Percentiles rank a stretch among this genome's conserved stretches.
phyloP scores from a whole-genome alignment of 2,888 invertebrate species.

The Agapostemon virescens region DNA sequence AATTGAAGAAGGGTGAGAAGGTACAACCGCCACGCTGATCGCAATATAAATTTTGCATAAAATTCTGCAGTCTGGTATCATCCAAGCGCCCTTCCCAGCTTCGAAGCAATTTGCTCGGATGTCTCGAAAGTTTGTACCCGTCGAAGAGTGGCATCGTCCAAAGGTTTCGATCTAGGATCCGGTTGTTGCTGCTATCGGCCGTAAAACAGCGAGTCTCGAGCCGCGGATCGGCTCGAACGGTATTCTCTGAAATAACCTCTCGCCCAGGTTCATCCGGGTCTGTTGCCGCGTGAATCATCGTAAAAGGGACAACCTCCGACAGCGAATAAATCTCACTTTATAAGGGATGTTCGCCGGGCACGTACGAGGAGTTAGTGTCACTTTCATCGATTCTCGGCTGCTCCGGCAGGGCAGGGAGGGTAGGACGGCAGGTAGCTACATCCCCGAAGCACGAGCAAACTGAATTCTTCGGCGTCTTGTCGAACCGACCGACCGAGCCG shows the following conservation, averaged over 20 bases:
- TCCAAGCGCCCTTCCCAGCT: neutral
- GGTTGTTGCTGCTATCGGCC: neutral
- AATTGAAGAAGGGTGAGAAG: no score
- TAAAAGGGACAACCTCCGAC: constrained; percentile 32
- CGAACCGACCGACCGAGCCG: neutral
- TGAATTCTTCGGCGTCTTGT: constrained; percentile 22
- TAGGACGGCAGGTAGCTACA: neutral
- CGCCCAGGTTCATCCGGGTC: constrained; percentile 1
- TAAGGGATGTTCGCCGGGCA: constrained; percentile 45
- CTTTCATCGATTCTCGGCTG: constrained; percentile 49
- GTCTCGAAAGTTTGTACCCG: neutral
- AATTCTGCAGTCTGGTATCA: no score
- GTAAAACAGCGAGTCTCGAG: neutral
- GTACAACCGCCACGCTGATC: no score
- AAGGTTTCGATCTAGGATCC: neutral
- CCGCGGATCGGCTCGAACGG: neutral
- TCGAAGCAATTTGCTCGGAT: neutral
- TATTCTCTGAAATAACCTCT: constrained; percentile 11
- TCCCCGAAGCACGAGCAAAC: constrained; percentile 25
- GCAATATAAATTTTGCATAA: no score
- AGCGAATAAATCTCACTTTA: constrained; percentile 54
- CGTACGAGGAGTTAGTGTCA: constrained; percentile 59
- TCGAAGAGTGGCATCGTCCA: neutral
- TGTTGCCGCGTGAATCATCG: constrained; percentile 35
- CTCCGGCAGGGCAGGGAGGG: neutral